Evolutionary conservation across 92 coral and sea anemone species (phyloP).

Genomic region (Scolanthus callimorphus): DNA sequence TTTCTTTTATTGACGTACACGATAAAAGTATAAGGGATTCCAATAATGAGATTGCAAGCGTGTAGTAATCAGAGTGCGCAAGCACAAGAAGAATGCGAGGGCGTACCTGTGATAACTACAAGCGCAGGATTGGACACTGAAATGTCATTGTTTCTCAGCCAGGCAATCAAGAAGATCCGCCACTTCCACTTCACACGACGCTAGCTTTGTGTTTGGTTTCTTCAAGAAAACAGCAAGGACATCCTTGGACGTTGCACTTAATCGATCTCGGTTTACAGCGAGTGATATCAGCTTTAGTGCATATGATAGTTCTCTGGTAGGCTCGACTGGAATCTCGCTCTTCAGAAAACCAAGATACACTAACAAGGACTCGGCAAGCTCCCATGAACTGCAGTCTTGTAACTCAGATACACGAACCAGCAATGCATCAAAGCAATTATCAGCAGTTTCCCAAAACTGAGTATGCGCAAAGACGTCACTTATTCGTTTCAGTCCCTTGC

Average conservation of each 20-base stretch:
- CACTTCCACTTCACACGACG: not conserved
- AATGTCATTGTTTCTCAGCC: too few relatives aligned
- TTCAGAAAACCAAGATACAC: constrained; percentile 66
- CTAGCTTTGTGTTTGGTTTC: constrained; percentile 6
- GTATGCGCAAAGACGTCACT: constrained; percentile 62
- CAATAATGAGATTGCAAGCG: too few relatives aligned
- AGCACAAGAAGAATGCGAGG: too few relatives aligned
- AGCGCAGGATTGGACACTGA: too few relatives aligned
- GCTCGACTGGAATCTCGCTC: constrained; percentile 52
- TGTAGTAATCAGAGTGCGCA: too few relatives aligned
- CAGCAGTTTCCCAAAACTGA: constrained; percentile 46
- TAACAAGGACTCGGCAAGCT: constrained; percentile 43
- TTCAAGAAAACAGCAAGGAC: constrained; percentile 43
- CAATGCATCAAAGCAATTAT: constrained; percentile 37
- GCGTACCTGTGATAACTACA: too few relatives aligned
- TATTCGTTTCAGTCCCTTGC: constrained; percentile 67
- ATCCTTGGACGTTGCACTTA: constrained; percentile 29
- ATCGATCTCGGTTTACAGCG: constrained; percentile 21
- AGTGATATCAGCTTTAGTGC: constrained; percentile 47
- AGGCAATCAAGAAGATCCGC: not conserved
- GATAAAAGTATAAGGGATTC: too few relatives aligned
- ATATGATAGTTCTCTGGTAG: constrained; percentile 21
- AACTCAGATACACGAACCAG: constrained; percentile 9
- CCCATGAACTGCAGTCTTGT: constrained; percentile 25
- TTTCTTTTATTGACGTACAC: too few relatives aligned